Percentiles rank a stretch among this genome's conserved stretches.
These are phyloP conservation scores for Pomacea canaliculata DNA, from an alignment of 2,888 invertebrate genomes.

Conservation along the genomic window DNA sequence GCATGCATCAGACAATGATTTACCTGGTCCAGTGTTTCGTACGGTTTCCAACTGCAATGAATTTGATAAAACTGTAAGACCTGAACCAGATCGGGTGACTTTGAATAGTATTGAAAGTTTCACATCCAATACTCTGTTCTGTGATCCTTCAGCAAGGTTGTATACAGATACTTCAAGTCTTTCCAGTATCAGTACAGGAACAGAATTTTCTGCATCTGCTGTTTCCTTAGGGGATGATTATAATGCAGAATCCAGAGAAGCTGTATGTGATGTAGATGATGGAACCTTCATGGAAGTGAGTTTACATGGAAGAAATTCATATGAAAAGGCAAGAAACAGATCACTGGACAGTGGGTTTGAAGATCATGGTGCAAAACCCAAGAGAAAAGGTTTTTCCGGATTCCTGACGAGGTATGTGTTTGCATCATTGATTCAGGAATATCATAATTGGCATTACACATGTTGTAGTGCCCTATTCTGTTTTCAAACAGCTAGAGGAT, in stretches of 20 bases:
- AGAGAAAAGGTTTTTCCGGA: conserved; percentile 52
- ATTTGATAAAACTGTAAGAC: conserved; percentile 23
- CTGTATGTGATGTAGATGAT: conserved; percentile 60
- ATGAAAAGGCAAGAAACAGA: conserved; percentile 53
- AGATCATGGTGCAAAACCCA: conserved; percentile 52
- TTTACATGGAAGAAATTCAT: conserved; percentile 61
- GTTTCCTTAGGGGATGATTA: conserved; percentile 56
- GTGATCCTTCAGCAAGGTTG: conserved; percentile 47
- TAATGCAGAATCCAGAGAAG: conserved; percentile 42
- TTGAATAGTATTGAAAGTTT: conserved; percentile 53
- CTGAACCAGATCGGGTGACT: conserved; percentile 50
- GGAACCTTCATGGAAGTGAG: conserved; percentile 63
- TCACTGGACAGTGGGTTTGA: conserved; percentile 56
- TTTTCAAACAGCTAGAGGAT: too few species aligned
- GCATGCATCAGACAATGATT: conserved; percentile 16
- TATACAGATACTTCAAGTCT: conserved; percentile 63
- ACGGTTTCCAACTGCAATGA: conserved; percentile 31
- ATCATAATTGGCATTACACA: too few species aligned
- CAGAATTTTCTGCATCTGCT: conserved; percentile 62
- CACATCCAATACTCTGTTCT: conserved; percentile 45
- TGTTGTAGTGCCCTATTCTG: too few species aligned
- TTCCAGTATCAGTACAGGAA: conserved; percentile 64
- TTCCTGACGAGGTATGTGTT: conserved; percentile 51
- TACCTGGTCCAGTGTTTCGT: conserved; percentile 18
- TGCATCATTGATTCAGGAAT: too few species aligned